Percentiles rank a stretch among this genome's conserved stretches.
phyloP scores from a whole-genome alignment of 2,888 invertebrate species.

The Parasteatoda lunata region DNA sequence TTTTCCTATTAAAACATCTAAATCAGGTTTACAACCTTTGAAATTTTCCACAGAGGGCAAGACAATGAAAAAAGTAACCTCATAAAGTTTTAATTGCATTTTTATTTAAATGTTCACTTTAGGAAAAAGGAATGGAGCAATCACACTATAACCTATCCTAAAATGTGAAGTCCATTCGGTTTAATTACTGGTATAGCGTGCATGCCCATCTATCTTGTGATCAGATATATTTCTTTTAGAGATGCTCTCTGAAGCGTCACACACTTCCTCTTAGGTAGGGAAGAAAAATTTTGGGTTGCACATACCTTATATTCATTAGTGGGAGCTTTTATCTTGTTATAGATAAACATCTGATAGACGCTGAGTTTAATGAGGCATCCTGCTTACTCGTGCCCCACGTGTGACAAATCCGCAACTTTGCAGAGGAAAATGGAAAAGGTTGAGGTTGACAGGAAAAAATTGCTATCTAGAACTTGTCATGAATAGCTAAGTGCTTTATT shows the following conservation, averaged over 20 bases:
- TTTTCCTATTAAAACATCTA: too few relatives aligned
- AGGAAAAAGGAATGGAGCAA: too few relatives aligned
- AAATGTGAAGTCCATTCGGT: too few relatives aligned
- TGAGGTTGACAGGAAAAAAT: not conserved
- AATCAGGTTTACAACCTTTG: too few relatives aligned
- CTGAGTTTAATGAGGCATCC: conserved; percentile 7
- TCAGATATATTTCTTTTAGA: not conserved
- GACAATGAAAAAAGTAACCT: too few relatives aligned
- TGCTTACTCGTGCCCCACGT: not conserved
- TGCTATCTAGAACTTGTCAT: not conserved
- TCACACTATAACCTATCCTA: too few relatives aligned
- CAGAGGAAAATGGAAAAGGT: not conserved
- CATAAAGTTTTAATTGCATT: too few relatives aligned
- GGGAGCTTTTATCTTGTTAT: conserved; percentile 33
- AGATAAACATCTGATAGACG: not conserved
- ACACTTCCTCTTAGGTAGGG: conserved; percentile 5
- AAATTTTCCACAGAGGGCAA: too few relatives aligned
- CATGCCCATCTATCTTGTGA: not conserved
- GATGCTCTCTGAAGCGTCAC: not conserved
- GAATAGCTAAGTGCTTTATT: not conserved
- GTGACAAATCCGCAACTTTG: not conserved
- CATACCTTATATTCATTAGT: conserved; percentile 31
- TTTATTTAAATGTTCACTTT: too few relatives aligned
- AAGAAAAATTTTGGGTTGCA: conserved; percentile 4
- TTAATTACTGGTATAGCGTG: not conserved